These are phyloP conservation scores for Ophion ventricosus DNA, from an alignment of 2,888 invertebrate genomes.

Conservation along the genomic window DNA sequence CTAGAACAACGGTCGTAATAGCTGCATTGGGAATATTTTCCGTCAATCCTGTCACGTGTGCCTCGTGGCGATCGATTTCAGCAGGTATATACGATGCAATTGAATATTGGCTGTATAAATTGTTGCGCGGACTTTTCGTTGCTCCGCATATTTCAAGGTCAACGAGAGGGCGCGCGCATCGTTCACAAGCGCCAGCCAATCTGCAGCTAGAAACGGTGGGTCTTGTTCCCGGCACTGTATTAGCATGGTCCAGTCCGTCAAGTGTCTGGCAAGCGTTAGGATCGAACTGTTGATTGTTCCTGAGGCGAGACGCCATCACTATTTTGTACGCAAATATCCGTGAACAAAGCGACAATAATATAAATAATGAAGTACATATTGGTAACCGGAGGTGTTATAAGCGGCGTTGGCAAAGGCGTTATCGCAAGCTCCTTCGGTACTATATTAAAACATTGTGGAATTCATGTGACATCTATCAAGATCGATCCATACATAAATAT, in stretches of 20 bases:
- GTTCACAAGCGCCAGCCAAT: constrained; percentile 35
- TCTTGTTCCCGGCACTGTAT: constrained; percentile 61
- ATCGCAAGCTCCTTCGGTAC: constrained; percentile 98
- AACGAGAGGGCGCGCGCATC: constrained; percentile 48
- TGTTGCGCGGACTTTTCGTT: constrained; percentile 2
- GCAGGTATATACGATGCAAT: background rate
- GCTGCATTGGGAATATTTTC: background rate
- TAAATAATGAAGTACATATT: constrained; percentile 96
- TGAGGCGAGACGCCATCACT: background rate
- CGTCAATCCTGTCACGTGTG: background rate
- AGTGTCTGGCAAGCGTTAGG: constrained; percentile 65
- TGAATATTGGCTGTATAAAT: background rate
- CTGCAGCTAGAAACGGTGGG: constrained; percentile 16
- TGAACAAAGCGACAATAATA: background rate
- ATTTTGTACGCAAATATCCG: background rate
- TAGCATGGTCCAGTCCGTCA: constrained; percentile 68
- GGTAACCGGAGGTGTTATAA: constrained; percentile 99
- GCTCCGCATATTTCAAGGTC: constrained; percentile 49
- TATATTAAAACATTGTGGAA: constrained; percentile 96
- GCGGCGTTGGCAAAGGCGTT: constrained; percentile 98
- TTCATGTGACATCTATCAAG: constrained; percentile 99
- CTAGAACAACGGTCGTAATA: no score
- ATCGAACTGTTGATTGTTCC: background rate
- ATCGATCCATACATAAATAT: constrained; percentile 99
- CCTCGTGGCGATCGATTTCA: background rate